phyloP scores from a whole-genome alignment of 2,888 invertebrate species.

The Dasysyrphus albostriatus region DNA sequence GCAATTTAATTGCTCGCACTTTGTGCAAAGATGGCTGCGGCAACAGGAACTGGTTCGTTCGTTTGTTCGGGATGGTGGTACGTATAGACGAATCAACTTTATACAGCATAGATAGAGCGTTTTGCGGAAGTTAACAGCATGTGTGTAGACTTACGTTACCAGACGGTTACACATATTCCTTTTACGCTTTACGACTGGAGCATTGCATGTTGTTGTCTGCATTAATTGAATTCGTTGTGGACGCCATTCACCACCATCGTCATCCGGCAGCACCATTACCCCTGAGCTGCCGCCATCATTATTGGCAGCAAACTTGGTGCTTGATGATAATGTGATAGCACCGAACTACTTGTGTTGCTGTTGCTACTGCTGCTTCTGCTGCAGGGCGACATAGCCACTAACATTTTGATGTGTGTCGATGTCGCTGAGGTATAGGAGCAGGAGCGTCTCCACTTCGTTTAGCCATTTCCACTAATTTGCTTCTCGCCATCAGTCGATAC shows the following conservation, averaged over 20 bases:
- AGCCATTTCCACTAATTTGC: slow-evolving; percentile 58
- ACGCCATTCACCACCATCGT: slow-evolving; percentile 47
- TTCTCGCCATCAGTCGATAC: slow-evolving; percentile 6
- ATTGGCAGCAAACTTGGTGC: slow-evolving; percentile 65
- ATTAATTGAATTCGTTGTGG: slow-evolving; percentile 72
- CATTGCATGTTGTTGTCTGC: slow-evolving; percentile 46
- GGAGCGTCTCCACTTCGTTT: slow-evolving; percentile 33
- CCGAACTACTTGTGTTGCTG: slow-evolving; percentile 42
- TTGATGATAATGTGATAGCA: slow-evolving; percentile 67
- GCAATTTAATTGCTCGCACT: slow-evolving; percentile 65
- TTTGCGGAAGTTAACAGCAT: slow-evolving; percentile 61
- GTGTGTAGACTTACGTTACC: slow-evolving; percentile 36
- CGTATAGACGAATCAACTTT: slow-evolving; percentile 4
- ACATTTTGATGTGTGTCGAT: slow-evolving; percentile 54
- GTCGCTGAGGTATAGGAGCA: slow-evolving; percentile 11
- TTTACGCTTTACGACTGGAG: slow-evolving; percentile 19
- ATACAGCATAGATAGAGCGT: not conserved
- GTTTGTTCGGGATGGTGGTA: not conserved
- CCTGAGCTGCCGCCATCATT: slow-evolving; percentile 30
- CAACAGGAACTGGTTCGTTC: slow-evolving; percentile 11
- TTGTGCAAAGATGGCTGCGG: slow-evolving; percentile 33
- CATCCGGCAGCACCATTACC: slow-evolving; percentile 16
- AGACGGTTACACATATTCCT: slow-evolving; percentile 35
- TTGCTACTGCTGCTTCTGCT: slow-evolving; percentile 9
- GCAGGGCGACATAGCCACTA: slow-evolving; percentile 47